phyloP scores from a whole-genome alignment of 53 echinoderm and acorn worm genomes.

The Mesocentrotus franciscanus region DNA sequence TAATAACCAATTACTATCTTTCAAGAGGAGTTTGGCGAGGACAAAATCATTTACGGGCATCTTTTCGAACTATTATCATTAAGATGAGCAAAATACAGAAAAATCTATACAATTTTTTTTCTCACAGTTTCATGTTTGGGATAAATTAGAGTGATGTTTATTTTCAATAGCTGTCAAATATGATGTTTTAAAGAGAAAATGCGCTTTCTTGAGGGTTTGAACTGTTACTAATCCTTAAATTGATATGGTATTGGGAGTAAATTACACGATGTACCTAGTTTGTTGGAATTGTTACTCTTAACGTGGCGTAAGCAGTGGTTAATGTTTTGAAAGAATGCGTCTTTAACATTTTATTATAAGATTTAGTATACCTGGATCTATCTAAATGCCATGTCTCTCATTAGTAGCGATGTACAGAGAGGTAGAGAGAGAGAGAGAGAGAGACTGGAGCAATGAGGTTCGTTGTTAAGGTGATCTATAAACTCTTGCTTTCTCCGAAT shows the following conservation, averaged over 20 bases:
- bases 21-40: not conserved
- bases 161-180: not conserved
- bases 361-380: not conserved
- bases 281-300: not conserved
- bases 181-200: not conserved
- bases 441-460: not conserved
- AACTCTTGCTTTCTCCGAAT: not conserved
- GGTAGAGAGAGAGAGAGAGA: too few relatives aligned
- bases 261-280: not conserved
- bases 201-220: not conserved
- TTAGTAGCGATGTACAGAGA: not conserved
- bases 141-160: constrained; percentile 36
- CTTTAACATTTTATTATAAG: not conserved
- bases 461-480: not conserved
- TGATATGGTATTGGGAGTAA: not conserved
- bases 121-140: not conserved
- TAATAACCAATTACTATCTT: not conserved
- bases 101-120: not conserved
- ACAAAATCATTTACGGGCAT: not conserved
- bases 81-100: not conserved
- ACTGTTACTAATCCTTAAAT: not conserved
- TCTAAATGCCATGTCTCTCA: not conserved
- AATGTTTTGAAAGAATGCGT: not conserved
- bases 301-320: not conserved
- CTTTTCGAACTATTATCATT: not conserved